Conservation (phyloP, 2,113 vertebrate genomes). For the Amphiprion percula region DNA sequence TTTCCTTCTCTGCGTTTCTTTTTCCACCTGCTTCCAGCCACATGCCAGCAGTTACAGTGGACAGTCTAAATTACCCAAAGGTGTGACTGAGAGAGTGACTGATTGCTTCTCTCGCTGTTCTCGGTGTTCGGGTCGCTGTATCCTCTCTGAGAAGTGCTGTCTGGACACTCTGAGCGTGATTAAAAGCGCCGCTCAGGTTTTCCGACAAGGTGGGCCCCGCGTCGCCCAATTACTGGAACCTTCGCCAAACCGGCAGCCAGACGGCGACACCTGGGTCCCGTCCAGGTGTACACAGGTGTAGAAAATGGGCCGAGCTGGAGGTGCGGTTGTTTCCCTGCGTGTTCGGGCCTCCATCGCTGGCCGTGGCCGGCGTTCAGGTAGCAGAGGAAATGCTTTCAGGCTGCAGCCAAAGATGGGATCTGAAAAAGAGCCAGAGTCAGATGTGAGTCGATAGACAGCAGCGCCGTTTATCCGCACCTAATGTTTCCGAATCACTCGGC, state of each 20-base stretch:
- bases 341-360: neutral
- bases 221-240: slow-evolving; percentile 36
- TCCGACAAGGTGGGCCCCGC: slow-evolving; percentile 1
- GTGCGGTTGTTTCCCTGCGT: slow-evolving; percentile 18
- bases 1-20: neutral
- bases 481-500: neutral
- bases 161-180: slow-evolving; percentile 49
- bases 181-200: slow-evolving; percentile 47
- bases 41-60: slow-evolving; percentile 11
- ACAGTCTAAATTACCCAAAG: slow-evolving; percentile 25
- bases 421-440: slow-evolving; percentile 8
- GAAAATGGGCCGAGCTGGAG: slow-evolving; percentile 30
- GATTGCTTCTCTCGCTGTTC: slow-evolving; percentile 38
- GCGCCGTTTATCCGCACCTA: neutral
- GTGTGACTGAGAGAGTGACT: slow-evolving; percentile 34
- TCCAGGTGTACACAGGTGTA: slow-evolving; percentile 52
- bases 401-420: slow-evolving; percentile 12
- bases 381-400: slow-evolving; percentile 11
- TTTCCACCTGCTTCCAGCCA: slow-evolving; percentile 1
- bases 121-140: slow-evolving; percentile 22
- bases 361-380: neutral
- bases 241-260: slow-evolving; percentile 19
- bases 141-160: slow-evolving; percentile 32
- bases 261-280: slow-evolving; percentile 41
- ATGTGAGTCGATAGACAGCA: neutral